Percentiles rank a stretch among this genome's conserved stretches.
phyloP scores from a whole-genome alignment of 2,113 vertebrate species.

The Petromus typicus region DNA sequence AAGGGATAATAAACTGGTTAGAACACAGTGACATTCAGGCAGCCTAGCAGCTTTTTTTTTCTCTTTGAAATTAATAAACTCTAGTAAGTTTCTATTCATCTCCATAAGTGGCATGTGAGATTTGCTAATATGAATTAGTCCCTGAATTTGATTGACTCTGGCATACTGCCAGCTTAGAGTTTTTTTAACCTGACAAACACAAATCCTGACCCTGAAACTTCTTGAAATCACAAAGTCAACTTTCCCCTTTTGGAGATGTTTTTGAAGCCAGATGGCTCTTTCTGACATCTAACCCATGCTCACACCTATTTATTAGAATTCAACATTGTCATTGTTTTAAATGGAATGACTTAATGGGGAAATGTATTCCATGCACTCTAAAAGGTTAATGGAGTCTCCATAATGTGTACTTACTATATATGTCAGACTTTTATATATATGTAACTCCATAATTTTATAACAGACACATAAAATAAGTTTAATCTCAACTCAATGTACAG shows the following conservation, averaged over 20 bases:
- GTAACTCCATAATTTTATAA: neutral
- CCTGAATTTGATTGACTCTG: neutral
- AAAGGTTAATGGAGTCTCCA: neutral
- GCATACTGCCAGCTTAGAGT: neutral
- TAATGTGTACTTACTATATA: neutral
- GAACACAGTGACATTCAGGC: neutral
- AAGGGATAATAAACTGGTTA: slow-evolving; percentile 4
- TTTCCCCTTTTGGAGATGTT: neutral
- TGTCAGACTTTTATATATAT: neutral
- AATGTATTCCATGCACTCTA: neutral
- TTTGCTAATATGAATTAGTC: slow-evolving; percentile 56
- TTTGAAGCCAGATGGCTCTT: slow-evolving; percentile 30
- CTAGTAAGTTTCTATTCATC: slow-evolving; percentile 11
- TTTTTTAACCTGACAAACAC: slow-evolving; percentile 7
- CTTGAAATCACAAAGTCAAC: neutral
- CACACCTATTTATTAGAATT: neutral
- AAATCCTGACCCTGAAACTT: neutral
- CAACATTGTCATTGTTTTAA: neutral
- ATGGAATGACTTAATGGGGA: neutral
- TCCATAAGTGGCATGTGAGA: slow-evolving; percentile 21
- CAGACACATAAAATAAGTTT: neutral
- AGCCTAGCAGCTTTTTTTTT: slow-evolving; percentile 2
- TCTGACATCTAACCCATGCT: slow-evolving; percentile 8
- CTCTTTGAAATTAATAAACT: slow-evolving; percentile 33
- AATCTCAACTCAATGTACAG: slow-evolving; percentile 2